Conservation (phyloP, 2,113 vertebrate species). For the Fregata magnificens region DNA sequence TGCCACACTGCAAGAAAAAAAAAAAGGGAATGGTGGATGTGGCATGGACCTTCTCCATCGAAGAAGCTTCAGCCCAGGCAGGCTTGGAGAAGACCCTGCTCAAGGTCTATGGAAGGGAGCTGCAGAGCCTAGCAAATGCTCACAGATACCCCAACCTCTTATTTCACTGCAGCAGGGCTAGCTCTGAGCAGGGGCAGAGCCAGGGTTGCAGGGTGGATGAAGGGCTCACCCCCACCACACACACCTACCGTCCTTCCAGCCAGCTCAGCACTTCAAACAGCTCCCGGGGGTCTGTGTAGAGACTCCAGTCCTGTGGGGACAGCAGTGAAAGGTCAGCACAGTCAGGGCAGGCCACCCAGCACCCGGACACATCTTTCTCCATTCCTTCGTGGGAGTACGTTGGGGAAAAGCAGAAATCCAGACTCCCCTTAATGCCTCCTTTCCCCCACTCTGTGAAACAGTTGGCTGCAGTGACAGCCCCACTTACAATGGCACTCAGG, state of each 20-base stretch:
- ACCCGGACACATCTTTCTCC: background rate
- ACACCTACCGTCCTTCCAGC: constrained; percentile 88
- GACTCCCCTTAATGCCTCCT: background rate
- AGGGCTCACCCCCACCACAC: background rate
- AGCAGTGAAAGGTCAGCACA: background rate
- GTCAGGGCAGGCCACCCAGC: background rate
- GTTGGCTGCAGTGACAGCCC: background rate
- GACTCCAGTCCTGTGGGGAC: constrained; percentile 86
- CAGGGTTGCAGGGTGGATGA: background rate
- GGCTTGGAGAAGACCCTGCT: background rate
- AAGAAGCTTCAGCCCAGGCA: background rate
- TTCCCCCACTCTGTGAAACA: background rate
- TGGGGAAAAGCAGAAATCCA: background rate
- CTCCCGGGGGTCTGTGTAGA: constrained; percentile 88
- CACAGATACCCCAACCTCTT: background rate
- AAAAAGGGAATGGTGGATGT: background rate
- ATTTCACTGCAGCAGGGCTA: background rate
- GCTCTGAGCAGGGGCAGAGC: background rate
- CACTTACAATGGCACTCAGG: constrained; percentile 90
- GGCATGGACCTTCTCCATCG: accelerated
- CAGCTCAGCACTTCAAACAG: constrained; percentile 88
- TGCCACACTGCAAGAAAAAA: constrained; percentile 79
- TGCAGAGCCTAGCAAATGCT: background rate
- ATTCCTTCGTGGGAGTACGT: accelerated
- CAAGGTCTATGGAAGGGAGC: background rate